Conservation (phyloP, 2,797 vertebrate species). For the Brotula barbata region DNA sequence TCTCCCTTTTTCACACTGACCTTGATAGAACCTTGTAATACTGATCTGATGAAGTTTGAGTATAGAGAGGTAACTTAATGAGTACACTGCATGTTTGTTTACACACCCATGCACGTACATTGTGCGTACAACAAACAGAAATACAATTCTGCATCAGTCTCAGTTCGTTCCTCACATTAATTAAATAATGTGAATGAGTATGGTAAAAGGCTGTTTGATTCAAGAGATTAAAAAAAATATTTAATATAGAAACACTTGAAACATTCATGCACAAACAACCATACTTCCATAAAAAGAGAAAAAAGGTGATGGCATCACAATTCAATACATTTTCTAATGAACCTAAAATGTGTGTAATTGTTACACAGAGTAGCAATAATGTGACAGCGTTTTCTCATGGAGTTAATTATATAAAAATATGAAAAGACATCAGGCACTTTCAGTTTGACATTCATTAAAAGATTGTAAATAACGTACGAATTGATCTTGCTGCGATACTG, state of each 20-base stretch:
- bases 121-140: too few relatives aligned
- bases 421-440: conserved; percentile 42
- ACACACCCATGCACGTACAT: too few relatives aligned
- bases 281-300: conserved; percentile 9
- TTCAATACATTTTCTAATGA: conserved; percentile 33
- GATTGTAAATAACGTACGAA: not conserved
- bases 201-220: too few relatives aligned
- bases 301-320: not conserved
- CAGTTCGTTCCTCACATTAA: too few relatives aligned
- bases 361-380: conserved; percentile 30
- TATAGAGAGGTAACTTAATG: too few relatives aligned
- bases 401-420: conserved; percentile 33
- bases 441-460: conserved; percentile 19
- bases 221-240: conserved; percentile 44
- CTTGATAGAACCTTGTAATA: not conserved
- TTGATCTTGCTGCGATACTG: too few relatives aligned
- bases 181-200: too few relatives aligned
- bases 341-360: conserved; percentile 29
- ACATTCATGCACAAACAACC: conserved; percentile 4
- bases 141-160: too few relatives aligned
- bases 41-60: not conserved
- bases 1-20: not conserved
- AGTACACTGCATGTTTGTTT: too few relatives aligned
- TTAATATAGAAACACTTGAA: conserved; percentile 61
- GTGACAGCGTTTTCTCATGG: conserved; percentile 12